Conservation (phyloP, 2,113 vertebrate species). For the Perccottus glenii region DNA sequence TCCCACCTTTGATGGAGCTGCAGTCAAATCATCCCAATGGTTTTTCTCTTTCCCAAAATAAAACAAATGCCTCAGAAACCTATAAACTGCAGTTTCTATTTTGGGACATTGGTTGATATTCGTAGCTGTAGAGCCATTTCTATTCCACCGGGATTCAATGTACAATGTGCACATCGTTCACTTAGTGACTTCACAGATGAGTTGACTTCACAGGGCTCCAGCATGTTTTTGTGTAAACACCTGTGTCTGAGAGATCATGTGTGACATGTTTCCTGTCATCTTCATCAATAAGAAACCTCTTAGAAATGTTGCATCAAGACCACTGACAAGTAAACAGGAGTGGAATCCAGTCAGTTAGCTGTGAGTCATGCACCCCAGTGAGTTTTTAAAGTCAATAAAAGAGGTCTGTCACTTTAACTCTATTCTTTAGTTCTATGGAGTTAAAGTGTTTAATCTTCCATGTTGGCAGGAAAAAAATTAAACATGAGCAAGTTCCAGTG, state of each 20-base stretch:
- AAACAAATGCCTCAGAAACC: not conserved
- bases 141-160: not conserved
- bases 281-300: constrained; percentile 6
- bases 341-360: not conserved
- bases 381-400: too few relatives aligned
- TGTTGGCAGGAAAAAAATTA: too few relatives aligned
- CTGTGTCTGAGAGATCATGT: not conserved
- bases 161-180: not conserved
- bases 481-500: too few relatives aligned
- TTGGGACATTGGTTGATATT: not conserved
- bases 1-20: not conserved
- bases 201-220: constrained; percentile 15
- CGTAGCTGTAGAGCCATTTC: not conserved
- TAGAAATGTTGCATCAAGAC: constrained; percentile 16
- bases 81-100: not conserved
- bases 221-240: constrained; percentile 4
- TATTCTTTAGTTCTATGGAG: too few relatives aligned
- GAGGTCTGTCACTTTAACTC: too few relatives aligned
- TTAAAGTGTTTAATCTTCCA: too few relatives aligned
- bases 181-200: not conserved
- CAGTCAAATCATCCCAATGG: not conserved
- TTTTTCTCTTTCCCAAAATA: not conserved
- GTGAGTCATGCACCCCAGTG: too few relatives aligned
- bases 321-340: not conserved
- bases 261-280: not conserved